A percentile compares a stretch with the other conserved stretches of the same genome.
Evolutionary conservation across 2,888 invertebrate genomes (phyloP).

Genomic region (Athetis lepigone): DNA sequence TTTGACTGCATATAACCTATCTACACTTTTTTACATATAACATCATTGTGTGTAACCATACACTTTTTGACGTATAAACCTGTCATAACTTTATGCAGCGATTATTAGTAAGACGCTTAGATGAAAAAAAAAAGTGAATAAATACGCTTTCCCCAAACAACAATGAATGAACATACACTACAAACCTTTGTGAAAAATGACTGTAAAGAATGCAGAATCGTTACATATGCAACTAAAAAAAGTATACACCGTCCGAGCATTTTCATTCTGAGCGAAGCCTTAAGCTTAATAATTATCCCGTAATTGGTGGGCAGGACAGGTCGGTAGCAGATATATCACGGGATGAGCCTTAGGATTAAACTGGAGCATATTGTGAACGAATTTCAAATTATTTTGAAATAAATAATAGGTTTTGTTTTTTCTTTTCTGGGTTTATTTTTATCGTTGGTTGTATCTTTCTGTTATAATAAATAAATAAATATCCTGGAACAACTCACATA

Average conservation of each 20-base stretch:
- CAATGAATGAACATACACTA: conserved; percentile 36
- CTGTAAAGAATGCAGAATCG: conserved; percentile 55
- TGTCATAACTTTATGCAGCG: too few species aligned
- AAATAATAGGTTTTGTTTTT: not conserved
- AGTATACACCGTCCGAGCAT: conserved; percentile 55
- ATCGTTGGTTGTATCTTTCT: not conserved
- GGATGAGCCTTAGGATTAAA: conserved; percentile 70
- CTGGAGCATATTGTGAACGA: conserved; percentile 27
- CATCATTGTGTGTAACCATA: too few species aligned
- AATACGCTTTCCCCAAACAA: not conserved
- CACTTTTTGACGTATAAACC: too few species aligned
- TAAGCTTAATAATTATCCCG: conserved; percentile 85
- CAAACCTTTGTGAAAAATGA: conserved; percentile 36
- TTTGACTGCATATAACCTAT: too few species aligned
- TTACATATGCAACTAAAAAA: conserved; percentile 62
- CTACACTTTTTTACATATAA: too few species aligned
- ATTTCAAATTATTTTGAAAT: conserved; percentile 17
- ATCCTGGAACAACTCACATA: too few species aligned
- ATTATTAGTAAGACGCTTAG: not conserved
- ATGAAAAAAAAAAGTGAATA: conserved; percentile 30
- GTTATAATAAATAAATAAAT: too few species aligned
- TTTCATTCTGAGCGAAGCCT: conserved; percentile 68
- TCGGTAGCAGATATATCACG: conserved; percentile 86
- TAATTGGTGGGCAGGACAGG: conserved; percentile 84
- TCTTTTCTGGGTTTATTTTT: not conserved